These are phyloP conservation scores for Pheucticus melanocephalus DNA, from an alignment of 2,113 vertebrate genomes.

Conservation along the genomic window DNA sequence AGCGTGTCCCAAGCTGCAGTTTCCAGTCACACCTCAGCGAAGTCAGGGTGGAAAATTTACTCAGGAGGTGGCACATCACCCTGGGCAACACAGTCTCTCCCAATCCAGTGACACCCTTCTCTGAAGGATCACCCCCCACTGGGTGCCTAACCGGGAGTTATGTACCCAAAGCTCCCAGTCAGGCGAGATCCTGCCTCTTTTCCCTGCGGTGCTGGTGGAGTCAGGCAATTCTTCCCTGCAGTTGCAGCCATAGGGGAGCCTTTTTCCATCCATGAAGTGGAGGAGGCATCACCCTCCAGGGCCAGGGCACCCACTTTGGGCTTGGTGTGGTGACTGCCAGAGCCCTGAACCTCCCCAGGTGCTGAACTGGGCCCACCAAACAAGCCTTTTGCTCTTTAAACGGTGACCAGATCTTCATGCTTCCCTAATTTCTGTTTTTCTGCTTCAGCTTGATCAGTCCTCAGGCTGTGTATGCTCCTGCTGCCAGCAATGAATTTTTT, in stretches of 20 bases:
- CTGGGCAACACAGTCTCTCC: neutral
- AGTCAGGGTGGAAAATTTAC: neutral
- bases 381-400: neutral
- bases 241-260: neutral
- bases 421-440: neutral
- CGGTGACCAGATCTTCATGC: neutral
- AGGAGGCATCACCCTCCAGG: neutral
- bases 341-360: conserved; percentile 19
- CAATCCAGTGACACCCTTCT: neutral
- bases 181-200: neutral
- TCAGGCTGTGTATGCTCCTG: neutral
- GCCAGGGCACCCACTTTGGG: neutral
- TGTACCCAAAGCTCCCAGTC: neutral
- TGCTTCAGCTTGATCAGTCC: neutral
- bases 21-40: rapidly evolving
- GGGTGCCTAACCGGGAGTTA: neutral
- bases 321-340: neutral
- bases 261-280: rapidly evolving
- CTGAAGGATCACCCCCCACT: neutral
- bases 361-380: conserved; percentile 5
- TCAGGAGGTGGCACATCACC: neutral
- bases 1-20: neutral
- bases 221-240: neutral
- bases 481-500: neutral
- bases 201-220: neutral